These are phyloP conservation scores for Anguilla anguilla DNA, from an alignment of 2,797 vertebrate genomes.

Conservation along the genomic window DNA sequence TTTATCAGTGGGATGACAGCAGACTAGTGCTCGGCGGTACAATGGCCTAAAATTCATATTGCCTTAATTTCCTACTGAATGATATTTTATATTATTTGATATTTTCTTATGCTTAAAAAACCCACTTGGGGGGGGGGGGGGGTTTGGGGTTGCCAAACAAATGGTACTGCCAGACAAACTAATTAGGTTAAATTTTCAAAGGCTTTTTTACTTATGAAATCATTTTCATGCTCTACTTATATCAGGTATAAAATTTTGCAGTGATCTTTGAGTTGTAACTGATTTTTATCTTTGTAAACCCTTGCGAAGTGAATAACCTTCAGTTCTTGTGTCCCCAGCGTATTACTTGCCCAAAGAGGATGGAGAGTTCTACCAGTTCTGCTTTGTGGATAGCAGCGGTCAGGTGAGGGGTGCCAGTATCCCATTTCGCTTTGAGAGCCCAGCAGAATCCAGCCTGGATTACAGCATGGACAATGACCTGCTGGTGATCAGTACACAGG, in stretches of 20 bases:
- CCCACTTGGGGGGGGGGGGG: too few relatives aligned
- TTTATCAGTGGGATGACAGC: not conserved
- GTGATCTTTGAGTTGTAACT: not conserved
- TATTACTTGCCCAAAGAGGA: constrained; percentile 90
- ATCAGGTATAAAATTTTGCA: not conserved
- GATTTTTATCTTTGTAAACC: not conserved
- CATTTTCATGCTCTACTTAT: not conserved
- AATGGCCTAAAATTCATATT: too few relatives aligned
- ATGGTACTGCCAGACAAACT: not conserved
- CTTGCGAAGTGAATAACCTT: not conserved
- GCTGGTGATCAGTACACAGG: constrained; percentile 86
- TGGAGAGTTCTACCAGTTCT: constrained; percentile 91
- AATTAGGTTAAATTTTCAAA: not conserved
- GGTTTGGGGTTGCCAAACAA: not conserved
- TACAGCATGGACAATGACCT: constrained; percentile 75
- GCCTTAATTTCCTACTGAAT: too few relatives aligned
- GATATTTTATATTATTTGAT: too few relatives aligned
- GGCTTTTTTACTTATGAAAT: not conserved
- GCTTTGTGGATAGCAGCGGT: constrained; percentile 81
- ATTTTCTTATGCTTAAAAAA: too few relatives aligned
- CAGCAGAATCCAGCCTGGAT: constrained; percentile 58
- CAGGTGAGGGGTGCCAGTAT: constrained; percentile 84
- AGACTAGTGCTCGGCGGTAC: not conserved
- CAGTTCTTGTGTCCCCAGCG: constrained; percentile 62
- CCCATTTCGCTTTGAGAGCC: constrained; percentile 81